Evolutionary conservation across 2,797 vertebrate species (phyloP), one percentile per base, ranked within the genome.

Genomic region (Phaenicophaeus curvirostris): DNA sequence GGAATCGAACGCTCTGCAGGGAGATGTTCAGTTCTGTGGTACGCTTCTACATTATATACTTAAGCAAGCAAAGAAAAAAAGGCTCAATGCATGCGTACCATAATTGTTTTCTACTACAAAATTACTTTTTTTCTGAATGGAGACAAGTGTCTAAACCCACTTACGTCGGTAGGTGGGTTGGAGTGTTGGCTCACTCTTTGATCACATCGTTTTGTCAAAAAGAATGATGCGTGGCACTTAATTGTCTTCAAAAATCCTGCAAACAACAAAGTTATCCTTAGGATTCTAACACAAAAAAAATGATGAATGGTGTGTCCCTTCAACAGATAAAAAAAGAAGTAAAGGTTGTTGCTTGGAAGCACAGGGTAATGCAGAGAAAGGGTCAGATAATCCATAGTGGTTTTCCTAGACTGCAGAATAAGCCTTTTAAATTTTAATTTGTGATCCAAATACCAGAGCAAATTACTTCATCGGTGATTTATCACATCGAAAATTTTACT

Each of bases 1-100:
- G 89, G 89, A 96, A 93, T 93, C 95, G 73, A 88, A 63, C 92
- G 31, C 79, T 76, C 75, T 73, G 69, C 57, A 57, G 57, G 30
- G 53, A 94, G 69, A 68, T 85, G 85, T 92, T 94, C 57, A 46
- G 37, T 74, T 94, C 76, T 89, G 13, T 87, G 61, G 14, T 69
- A 37, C 0, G 4, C 39, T 85, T 5, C 69, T 86, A 53, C 33
- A 3, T 65, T 74, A 50, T 28, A 19, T 15, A 35, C 42, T 84
- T 88, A 66, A 66, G 28, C 20, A 73, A 76, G 39, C 53, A 31
- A 61, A 73, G 25, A 31, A 41, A 68, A 78, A 84, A 81, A 53
- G 9, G 17, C 72, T 71, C 6, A 27, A 33, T 57, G 28, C 9
- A 1, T 85, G 18, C 57, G 48, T 69, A 21, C 24, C 2, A 6